A percentile compares a stretch with the other conserved stretches of the same genome.
phyloP scores from a whole-genome alignment of 2,888 invertebrate genomes.

The Chouioia cunea region DNA sequence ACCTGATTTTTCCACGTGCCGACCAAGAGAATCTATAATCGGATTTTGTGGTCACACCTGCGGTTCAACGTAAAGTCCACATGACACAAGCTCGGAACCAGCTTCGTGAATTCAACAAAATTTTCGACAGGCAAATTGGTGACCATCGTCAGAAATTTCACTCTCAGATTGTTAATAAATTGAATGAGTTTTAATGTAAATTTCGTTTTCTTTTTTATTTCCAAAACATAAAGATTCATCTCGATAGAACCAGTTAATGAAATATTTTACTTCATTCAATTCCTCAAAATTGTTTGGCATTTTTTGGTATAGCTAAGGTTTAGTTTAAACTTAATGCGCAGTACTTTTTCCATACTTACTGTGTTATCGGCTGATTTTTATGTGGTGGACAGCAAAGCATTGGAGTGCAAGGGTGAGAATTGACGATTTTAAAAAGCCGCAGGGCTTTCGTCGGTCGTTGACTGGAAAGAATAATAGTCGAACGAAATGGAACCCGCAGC shows the following conservation, averaged over 20 bases:
- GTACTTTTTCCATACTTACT: slow-evolving; percentile 24
- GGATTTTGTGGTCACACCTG: no score
- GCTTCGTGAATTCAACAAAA: not conserved
- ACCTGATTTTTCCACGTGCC: not conserved
- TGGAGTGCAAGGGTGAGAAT: slow-evolving; percentile 48
- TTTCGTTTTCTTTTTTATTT: not conserved
- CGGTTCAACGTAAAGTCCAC: no score
- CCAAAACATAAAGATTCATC: slow-evolving; percentile 35
- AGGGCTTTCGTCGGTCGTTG: slow-evolving; percentile 47
- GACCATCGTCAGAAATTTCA: not conserved
- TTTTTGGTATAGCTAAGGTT: not conserved
- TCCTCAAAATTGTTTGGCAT: not conserved
- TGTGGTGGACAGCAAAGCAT: slow-evolving; percentile 37
- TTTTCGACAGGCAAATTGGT: not conserved
- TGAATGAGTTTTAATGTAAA: not conserved
- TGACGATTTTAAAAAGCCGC: slow-evolving; percentile 47
- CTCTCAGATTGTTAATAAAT: not conserved
- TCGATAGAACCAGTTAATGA: slow-evolving; percentile 49
- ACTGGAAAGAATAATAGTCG: slow-evolving; percentile 53
- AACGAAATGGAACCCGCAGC: slow-evolving; percentile 51
- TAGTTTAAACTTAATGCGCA: slow-evolving; percentile 2
- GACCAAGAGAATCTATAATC: not conserved
- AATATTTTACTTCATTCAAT: slow-evolving; percentile 46
- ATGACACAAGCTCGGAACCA: not conserved
- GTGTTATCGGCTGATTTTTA: slow-evolving; percentile 31